phyloP scores from a whole-genome alignment of 1,140 invertebrate genomes.

The Lepidurus couesii region DNA sequence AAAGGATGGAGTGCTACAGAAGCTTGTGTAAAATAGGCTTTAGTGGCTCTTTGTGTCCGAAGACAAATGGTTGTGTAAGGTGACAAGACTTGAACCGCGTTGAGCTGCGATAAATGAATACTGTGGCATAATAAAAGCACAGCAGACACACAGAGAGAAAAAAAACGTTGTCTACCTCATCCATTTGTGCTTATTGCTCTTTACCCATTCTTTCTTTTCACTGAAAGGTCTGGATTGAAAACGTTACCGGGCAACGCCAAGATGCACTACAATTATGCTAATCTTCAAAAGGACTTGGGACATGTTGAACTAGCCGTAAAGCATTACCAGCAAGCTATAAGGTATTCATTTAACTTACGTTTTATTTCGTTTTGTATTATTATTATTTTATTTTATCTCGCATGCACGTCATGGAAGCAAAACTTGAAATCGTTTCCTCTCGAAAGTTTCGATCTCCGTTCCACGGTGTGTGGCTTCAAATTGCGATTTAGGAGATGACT shows the following conservation, averaged over 20 bases:
- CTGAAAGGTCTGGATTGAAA: slow-evolving; percentile 65
- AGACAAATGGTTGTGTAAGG: too few relatives aligned
- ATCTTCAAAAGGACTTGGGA: slow-evolving; percentile 69
- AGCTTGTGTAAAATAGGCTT: too few relatives aligned
- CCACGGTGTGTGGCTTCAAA: too few relatives aligned
- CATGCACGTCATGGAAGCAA: too few relatives aligned
- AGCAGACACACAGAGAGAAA: background rate
- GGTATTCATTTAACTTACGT: slow-evolving; percentile 51
- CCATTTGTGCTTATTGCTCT: background rate
- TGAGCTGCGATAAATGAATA: background rate
- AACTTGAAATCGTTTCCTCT: too few relatives aligned
- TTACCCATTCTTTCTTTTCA: slow-evolving; percentile 40
- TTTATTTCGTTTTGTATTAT: too few relatives aligned
- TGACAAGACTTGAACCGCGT: too few relatives aligned
- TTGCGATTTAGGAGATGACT: too few relatives aligned
- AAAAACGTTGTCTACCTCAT: background rate
- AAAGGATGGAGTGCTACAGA: too few relatives aligned
- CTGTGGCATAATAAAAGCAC: background rate
- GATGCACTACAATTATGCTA: slow-evolving; percentile 86
- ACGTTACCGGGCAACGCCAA: slow-evolving; percentile 79
- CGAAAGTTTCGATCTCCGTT: too few relatives aligned
- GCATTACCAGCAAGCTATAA: slow-evolving; percentile 73
- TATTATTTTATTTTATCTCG: too few relatives aligned
- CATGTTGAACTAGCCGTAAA: slow-evolving; percentile 62
- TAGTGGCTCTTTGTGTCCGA: too few relatives aligned